Evolutionary conservation across 2,797 vertebrate species (phyloP).

Genomic region (Periparus ater): DNA sequence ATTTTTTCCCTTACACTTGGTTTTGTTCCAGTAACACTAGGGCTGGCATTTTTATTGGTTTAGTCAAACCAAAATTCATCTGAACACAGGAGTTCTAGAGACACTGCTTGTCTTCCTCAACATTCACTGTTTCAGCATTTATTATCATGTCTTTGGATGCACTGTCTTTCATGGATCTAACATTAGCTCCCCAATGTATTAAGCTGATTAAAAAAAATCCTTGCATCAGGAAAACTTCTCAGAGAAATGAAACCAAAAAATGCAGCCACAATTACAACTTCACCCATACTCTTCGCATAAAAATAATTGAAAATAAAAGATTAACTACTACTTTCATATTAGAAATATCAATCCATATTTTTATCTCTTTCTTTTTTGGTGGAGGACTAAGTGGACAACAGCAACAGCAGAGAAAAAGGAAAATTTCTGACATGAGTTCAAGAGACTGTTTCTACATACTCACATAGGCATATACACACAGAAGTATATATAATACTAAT

Average conservation of each 20-base stretch:
- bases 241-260: neutral
- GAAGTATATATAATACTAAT: neutral
- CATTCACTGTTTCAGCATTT: neutral
- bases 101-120: neutral
- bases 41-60: neutral
- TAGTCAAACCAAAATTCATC: neutral
- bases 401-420: neutral
- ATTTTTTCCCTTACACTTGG: neutral
- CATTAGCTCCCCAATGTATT: neutral
- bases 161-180: neutral
- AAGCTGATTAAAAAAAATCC: neutral
- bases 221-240: neutral
- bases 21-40: neutral
- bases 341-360: neutral
- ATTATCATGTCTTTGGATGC: neutral
- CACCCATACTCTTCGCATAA: neutral
- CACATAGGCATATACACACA: neutral
- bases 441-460: neutral
- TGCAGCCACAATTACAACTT: neutral
- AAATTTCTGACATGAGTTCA: neutral
- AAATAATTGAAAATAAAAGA: neutral
- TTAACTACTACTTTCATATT: neutral
- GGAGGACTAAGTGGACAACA: neutral
- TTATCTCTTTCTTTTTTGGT: neutral
- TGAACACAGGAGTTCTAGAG: neutral